phyloP scores from a whole-genome alignment of 2,113 vertebrate species.

The Mohoua ochrocephala region DNA sequence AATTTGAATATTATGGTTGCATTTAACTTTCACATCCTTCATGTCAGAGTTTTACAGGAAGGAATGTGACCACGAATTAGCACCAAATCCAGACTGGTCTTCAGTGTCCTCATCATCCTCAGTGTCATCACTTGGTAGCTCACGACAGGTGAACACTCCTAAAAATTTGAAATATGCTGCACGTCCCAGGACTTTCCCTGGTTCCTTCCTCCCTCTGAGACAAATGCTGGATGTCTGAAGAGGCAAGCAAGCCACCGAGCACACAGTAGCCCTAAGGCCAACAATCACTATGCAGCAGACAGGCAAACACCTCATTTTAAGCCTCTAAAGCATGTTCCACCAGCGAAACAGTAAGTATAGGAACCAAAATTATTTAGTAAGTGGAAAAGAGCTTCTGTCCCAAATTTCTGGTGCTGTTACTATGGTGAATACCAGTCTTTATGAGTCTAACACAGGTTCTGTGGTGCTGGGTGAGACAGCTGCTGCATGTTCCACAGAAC shows the following conservation, averaged over 20 bases:
- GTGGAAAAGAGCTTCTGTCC: not conserved
- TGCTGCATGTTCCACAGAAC: too few species aligned
- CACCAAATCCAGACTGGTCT: not conserved
- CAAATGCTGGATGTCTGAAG: not conserved
- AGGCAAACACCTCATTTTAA: not conserved
- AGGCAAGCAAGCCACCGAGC: not conserved
- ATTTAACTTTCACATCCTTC: not conserved
- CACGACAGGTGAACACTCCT: not conserved
- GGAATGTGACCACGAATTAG: not conserved
- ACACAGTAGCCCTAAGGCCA: not conserved
- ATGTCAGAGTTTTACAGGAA: not conserved
- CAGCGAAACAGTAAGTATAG: not conserved
- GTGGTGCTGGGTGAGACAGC: too few species aligned
- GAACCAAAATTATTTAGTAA: not conserved
- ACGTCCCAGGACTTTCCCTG: accelerated
- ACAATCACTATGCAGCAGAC: too few species aligned
- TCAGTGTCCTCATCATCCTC: not conserved
- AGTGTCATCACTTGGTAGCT: not conserved
- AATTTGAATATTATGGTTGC: not conserved
- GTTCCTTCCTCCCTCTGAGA: not conserved
- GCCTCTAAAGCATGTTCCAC: not conserved
- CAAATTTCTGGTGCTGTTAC: not conserved
- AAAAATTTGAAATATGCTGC: not conserved
- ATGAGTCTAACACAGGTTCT: too few species aligned
- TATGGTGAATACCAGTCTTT: not conserved